Evolutionary conservation across 2,113 vertebrate species (phyloP), one percentile per base, ranked within the genome.

Genomic region (Plestiodon gilberti): DNA sequence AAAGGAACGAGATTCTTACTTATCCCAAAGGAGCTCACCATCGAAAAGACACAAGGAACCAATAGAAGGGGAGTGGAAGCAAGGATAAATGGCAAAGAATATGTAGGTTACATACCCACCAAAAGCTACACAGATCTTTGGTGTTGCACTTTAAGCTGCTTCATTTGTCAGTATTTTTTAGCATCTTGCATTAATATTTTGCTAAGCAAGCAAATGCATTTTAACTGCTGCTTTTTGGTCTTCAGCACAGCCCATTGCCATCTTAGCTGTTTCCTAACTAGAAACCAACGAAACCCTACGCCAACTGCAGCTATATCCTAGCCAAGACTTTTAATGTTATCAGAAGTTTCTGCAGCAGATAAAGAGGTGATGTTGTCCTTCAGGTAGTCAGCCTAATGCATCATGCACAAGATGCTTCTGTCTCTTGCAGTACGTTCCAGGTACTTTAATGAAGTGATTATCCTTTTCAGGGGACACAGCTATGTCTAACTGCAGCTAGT

Each of bases 381-480:
- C 73, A 59, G 52, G 48, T 82, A 69, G 76, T 82, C 71, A 64
- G 59, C 13, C 83, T 74, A 74, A 83, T 0, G 74, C 83, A 88
- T 30, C 74, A 25, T 7, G 15, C 43, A 4, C 64, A 30, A 38
- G 69, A 65, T 65, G 57, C 30, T 52, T 75, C n/a, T 35, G 61
- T 75, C 65, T 17, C 40, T 82, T 55, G n/a, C 55, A 55, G 40
- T 20, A 87, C 77, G 78, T 28, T 8, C 35, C 64, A 33, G 76
- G 76, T 11, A n/a, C 30, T 83, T 87, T n/a, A 84, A 88, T 82
- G 69, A 81, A 91, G 84, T 78, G 88, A 65, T 83, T 14, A 73
- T 73, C 59, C 88, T 87, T 74, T 70, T 92, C 90, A 89, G 86
- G 85, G 83, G 93, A 85, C 90, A 81, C 78, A 82, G 81, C 87